phyloP scores from a whole-genome alignment of 2,797 vertebrate species.

The Tragopan temminckii region DNA sequence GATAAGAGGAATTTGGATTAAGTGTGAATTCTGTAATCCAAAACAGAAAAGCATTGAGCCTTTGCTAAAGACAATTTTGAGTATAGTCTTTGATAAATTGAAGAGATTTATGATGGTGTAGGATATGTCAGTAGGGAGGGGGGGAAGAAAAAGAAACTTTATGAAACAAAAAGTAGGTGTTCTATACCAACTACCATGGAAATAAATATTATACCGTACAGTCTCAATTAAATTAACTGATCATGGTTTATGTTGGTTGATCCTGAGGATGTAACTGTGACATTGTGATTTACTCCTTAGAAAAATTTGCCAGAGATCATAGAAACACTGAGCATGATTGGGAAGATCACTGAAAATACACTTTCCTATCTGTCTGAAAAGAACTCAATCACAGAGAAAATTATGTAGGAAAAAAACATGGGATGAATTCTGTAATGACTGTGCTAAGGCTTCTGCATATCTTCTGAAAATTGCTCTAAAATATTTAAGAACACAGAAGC shows the following conservation, averaged over 20 bases:
- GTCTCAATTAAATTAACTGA: not conserved
- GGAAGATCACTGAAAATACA: not conserved
- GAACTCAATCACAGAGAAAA: not conserved
- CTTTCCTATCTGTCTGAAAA: not conserved
- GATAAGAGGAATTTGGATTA: not conserved
- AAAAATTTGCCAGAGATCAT: not conserved
- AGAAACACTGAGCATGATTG: not conserved
- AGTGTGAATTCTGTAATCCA: not conserved
- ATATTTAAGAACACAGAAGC: accelerated
- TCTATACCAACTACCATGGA: not conserved
- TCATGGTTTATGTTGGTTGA: not conserved
- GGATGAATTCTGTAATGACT: not conserved
- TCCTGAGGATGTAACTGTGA: not conserved
- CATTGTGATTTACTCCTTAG: not conserved
- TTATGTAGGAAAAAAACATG: not conserved
- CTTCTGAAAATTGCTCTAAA: not conserved
- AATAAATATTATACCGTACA: not conserved
- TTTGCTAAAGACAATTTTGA: not conserved
- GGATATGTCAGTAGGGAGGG: not conserved
- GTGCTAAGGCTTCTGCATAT: not conserved
- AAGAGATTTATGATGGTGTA: not conserved
- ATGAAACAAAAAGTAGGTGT: not conserved
- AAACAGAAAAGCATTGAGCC: not conserved
- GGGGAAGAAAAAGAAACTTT: not conserved
- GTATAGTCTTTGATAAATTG: not conserved